Evolutionary conservation across 2,797 vertebrate genomes (phyloP).

Genomic region (Botia kubotai): DNA sequence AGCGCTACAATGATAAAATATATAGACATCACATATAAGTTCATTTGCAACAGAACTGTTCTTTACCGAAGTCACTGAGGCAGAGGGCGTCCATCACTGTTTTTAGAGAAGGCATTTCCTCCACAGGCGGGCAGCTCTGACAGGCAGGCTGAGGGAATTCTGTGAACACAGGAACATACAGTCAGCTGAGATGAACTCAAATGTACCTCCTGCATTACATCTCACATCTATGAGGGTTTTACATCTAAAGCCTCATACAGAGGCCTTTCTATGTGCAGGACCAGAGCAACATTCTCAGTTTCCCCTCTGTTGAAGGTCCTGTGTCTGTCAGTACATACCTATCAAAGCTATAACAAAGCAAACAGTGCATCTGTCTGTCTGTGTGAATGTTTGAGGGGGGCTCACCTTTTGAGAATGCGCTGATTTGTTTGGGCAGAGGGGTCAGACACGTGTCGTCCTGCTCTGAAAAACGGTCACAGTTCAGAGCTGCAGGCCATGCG

Average conservation of each 20-base stretch:
- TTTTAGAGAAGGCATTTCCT: constrained; percentile 78
- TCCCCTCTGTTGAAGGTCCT: too few relatives aligned
- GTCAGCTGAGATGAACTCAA: background rate
- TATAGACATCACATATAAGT: too few relatives aligned
- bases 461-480: constrained; percentile 84
- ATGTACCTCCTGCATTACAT: too few relatives aligned
- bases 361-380: background rate
- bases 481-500: constrained; percentile 82
- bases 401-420: constrained; percentile 82
- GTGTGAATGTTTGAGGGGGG: background rate
- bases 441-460: constrained; percentile 86
- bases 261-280: too few relatives aligned
- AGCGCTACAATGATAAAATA: too few relatives aligned
- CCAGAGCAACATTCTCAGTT: too few relatives aligned
- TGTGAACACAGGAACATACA: constrained; percentile 61
- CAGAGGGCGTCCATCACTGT: constrained; percentile 83
- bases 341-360: too few relatives aligned
- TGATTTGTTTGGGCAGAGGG: constrained; percentile 75
- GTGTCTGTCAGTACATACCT: too few relatives aligned
- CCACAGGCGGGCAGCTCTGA: constrained; percentile 84
- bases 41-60: background rate
- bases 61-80: constrained; percentile 85
- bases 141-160: constrained; percentile 85
- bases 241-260: too few relatives aligned
- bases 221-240: too few relatives aligned